phyloP scores from a whole-genome alignment of 2,113 vertebrate genomes.

The Trichomycterus rosablanca region DNA sequence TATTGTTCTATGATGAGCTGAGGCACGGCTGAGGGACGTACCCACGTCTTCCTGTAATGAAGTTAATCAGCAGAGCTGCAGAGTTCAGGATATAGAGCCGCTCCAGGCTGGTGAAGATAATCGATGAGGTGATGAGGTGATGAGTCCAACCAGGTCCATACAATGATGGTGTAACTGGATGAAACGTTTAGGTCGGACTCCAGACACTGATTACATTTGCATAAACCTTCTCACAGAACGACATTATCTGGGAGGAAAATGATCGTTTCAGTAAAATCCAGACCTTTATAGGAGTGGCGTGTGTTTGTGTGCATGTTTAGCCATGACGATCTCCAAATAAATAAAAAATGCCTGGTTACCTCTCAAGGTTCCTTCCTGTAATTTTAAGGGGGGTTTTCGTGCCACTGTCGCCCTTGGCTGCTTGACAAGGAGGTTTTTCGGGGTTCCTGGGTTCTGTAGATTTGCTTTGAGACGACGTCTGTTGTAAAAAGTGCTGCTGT shows the following conservation, averaged over 20 bases:
- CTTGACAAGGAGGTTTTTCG: too few species aligned
- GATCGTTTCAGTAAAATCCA: background rate
- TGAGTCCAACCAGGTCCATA: slow-evolving; percentile 39
- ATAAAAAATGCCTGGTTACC: too few species aligned
- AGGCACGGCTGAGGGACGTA: too few species aligned
- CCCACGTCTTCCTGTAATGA: slow-evolving; percentile 24
- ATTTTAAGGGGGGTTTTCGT: too few species aligned
- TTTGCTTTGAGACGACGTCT: too few species aligned
- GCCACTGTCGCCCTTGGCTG: too few species aligned
- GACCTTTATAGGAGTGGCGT: background rate
- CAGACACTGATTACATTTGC: slow-evolving; percentile 3
- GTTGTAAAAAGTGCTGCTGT: too few species aligned
- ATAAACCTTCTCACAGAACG: background rate
- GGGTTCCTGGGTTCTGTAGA: too few species aligned
- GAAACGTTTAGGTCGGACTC: too few species aligned
- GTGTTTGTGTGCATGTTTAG: background rate
- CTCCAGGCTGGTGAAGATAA: slow-evolving; percentile 28
- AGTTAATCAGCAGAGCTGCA: slow-evolving; percentile 22
- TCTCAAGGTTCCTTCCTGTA: too few species aligned
- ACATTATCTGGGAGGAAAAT: slow-evolving; percentile 12
- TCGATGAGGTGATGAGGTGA: slow-evolving; percentile 48
- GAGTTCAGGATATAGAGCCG: slow-evolving; percentile 14
- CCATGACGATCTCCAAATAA: too few species aligned
- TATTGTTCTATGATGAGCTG: too few species aligned
- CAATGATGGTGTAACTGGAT: slow-evolving; percentile 12